These are phyloP conservation scores for Campoplex nolae DNA, from an alignment of 2,888 invertebrate species.

Conservation along the genomic window DNA sequence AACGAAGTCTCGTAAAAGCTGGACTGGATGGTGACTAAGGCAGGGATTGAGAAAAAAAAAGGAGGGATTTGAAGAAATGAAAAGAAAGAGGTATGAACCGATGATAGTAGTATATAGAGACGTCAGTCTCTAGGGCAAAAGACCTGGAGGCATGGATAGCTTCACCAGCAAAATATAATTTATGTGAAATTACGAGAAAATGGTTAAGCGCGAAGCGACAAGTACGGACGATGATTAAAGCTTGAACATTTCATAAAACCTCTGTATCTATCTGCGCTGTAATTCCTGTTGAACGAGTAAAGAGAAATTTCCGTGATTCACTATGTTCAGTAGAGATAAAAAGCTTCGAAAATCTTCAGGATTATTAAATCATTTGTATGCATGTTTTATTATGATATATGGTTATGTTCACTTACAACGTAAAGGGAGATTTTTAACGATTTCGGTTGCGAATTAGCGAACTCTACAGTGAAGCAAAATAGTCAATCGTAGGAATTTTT, in stretches of 20 bases:
- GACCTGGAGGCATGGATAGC: conserved; percentile 13
- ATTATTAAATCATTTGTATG: too few species aligned
- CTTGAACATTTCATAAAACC: conserved; percentile 34
- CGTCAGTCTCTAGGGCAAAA: neutral
- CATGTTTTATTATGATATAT: too few species aligned
- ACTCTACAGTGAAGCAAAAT: too few species aligned
- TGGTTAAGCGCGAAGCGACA: conserved; percentile 38
- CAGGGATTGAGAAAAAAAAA: conserved; percentile 12
- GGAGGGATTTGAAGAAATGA: neutral
- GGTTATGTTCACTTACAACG: too few species aligned
- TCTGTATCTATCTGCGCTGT: neutral
- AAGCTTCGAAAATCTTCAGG: neutral
- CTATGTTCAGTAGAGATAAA: conserved; percentile 4
- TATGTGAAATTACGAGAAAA: conserved; percentile 61
- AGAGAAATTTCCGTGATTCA: conserved; percentile 13
- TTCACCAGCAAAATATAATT: conserved; percentile 51
- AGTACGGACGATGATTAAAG: conserved; percentile 20
- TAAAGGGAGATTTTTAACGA: too few species aligned
- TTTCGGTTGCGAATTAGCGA: too few species aligned
- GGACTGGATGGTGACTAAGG: conserved; percentile 37
- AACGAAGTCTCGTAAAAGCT: conserved; percentile 40
- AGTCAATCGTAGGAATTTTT: too few species aligned
- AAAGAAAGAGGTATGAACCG: conserved; percentile 18
- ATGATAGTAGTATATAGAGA: conserved; percentile 10
- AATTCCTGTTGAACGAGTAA: conserved; percentile 19